Percentiles rank a stretch among this genome's conserved stretches.
phyloP scores from a whole-genome alignment of 2,797 vertebrate genomes.

The Hypotaenidia okinawae region DNA sequence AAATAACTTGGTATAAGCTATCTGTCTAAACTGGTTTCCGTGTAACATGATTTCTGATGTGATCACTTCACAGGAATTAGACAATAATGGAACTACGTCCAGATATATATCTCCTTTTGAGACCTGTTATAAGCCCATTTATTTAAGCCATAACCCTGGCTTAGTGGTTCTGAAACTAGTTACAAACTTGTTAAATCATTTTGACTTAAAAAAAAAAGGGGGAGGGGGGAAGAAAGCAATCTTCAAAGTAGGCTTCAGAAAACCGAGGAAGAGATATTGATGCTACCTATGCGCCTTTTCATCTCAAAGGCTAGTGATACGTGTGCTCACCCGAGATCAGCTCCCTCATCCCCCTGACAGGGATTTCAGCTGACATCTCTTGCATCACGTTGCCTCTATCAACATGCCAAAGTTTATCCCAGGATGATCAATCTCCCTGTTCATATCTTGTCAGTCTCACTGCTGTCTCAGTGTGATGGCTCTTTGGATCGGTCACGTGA shows the following conservation, averaged over 20 bases:
- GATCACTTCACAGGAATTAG: neutral
- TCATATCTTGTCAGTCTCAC: neutral
- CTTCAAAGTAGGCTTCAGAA: neutral
- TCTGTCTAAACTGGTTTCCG: neutral
- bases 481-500: fast-evolving
- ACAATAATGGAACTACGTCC: neutral
- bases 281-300: neutral
- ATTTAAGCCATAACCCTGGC: neutral
- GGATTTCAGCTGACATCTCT: neutral
- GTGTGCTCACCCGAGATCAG: fast-evolving
- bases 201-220: neutral
- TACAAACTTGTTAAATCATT: neutral
- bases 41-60: neutral
- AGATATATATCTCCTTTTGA: neutral
- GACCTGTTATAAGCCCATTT: neutral
- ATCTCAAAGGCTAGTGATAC: neutral
- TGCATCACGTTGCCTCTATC: neutral
- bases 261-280: fast-evolving
- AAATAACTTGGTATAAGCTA: neutral
- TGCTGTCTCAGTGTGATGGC: fast-evolving
- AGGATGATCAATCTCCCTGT: neutral
- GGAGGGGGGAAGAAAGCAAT: neutral
- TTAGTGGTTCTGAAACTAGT: neutral
- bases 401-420: neutral
- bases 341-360: fast-evolving